Base-by-base conservation (phyloP, 2,113 vertebrate species). In the Marcusenius ussheri region DNA sequence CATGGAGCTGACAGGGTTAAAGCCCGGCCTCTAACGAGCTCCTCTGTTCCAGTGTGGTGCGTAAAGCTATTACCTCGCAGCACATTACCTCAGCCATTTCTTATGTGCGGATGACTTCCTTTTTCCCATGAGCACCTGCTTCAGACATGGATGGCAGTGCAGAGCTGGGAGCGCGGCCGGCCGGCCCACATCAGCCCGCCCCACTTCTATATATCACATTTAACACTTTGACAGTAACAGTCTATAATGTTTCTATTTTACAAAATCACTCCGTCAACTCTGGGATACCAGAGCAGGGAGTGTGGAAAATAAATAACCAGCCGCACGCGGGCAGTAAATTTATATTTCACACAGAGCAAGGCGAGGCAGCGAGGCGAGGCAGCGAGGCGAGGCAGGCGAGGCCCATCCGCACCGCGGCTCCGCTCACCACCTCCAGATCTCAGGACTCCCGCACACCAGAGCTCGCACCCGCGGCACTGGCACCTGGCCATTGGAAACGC, bases 161-260 rank as follows among this genome's bases (percentile, higher is more conserved):
- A 97, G 95, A 94, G 62, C 87, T 70, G 89, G 92, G 92, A 91
- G 91, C 91, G 90, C 51, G 56, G 47, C 96, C 95, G 95, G 95
- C 95, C 95, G 93, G 94, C 93, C 95, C 94, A 93, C 93, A 95
- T 95, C 96, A 96, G 96, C 97, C 96, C 97, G 94, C 96, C 96
- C 96, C 95, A 95, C 96, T 96, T 97, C 97, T 97, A 98, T 98
- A 98, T 97, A 98, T 99, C 98, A 99, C 97, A 97, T 98, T 98
- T 99, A 99, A 98, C 98, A 98, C 97, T 97, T 97, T 98, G 98
- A 98, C 97, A 99, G 97, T 98, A 98, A 98, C 97, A 99, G 98
- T 98, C 97, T 98, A 98, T 98, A 98, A 99, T 98, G 98, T 98
- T 99, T 98, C 97, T 98, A 99, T 98, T 99, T 97, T 98, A 98